These are phyloP conservation scores for Gastracanthus pulcherrimus DNA, from an alignment of 2,888 invertebrate genomes.

Conservation along the genomic window DNA sequence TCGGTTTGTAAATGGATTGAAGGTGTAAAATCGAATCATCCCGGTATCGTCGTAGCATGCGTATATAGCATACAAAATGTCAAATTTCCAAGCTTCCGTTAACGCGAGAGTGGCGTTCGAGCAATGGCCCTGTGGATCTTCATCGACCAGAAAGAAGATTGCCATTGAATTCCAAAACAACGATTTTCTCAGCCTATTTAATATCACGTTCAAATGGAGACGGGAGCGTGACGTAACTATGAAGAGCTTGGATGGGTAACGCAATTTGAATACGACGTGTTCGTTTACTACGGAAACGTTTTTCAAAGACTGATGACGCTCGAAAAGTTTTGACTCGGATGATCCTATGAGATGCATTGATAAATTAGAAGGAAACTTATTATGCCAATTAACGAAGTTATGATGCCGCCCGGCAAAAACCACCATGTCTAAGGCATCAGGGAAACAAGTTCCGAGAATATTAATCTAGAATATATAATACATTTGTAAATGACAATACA, in stretches of 20 bases:
- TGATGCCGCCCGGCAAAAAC: background rate
- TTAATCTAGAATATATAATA: constrained; percentile 11
- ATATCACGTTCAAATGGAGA: background rate
- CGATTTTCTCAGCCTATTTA: constrained; percentile 49
- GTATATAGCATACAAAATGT: constrained; percentile 56
- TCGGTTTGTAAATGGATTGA: constrained; percentile 58
- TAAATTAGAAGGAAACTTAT: background rate
- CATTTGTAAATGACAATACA: too few relatives aligned
- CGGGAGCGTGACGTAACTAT: background rate
- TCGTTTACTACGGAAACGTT: background rate
- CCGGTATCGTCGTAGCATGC: constrained; percentile 49
- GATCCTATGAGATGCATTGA: background rate
- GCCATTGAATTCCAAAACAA: constrained; percentile 61
- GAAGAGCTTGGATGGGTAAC: constrained; percentile 14
- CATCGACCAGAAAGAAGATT: constrained; percentile 51
- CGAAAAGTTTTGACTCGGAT: constrained; percentile 1
- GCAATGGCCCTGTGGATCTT: constrained; percentile 37
- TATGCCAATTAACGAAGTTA: background rate
- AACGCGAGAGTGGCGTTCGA: constrained; percentile 48
- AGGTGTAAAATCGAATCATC: constrained; percentile 53
- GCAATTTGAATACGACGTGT: background rate
- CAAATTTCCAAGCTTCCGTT: constrained; percentile 52
- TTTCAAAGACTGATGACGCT: background rate
- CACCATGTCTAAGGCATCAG: background rate
- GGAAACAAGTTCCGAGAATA: background rate